Base-by-base conservation (phyloP, 2,113 vertebrate species). In the Aldabrachelys gigantea region DNA sequence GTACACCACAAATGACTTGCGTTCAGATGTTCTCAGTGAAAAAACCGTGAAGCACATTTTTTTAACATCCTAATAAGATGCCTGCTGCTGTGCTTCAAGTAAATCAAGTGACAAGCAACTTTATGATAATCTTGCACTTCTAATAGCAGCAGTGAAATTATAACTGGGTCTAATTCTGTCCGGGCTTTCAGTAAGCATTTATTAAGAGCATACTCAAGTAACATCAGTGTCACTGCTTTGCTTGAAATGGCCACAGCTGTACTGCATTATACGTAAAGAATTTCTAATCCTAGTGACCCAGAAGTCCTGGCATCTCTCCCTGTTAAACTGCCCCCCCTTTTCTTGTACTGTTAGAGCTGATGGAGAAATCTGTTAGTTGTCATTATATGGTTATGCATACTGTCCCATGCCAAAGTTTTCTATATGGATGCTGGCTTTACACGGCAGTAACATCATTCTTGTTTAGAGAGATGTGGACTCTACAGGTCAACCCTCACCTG, bases 71-170 rank as follows among this genome's bases (percentile, higher is more conserved):
- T 75, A 92, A 57, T 2, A 1, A 69, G 1, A 2, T 91, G n/a
- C 7, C 50, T 95, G 50, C 88, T 80, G 54, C 89, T 85, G 85
- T 91, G 27, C n/a, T 90, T 92, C 75, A 95, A 92, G 93, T 95
- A 96, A 95, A 94, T 93, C 86, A 95, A 96, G 31, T 47, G 92
- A 83, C 91, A 89, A 94, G 72, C 49, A 89, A 41, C 80, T 96
- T 95, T 94, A 80, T 89, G 88, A 91, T 94, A 35, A 89, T 96
- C 95, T 91, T 93, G 89, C 92, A 35, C 16, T 38, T 78, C 24
- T 89, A 84, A 95, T 89, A 94, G 88, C 94, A 97, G 88, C 91
- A 95, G 92, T 94, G 82, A 92, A 94, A 84, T 75, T 72, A 22
- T 72, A 72, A 38, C 65, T 19, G 10, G 65, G 79, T 62, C 84